These are phyloP conservation scores for Cinara cedri DNA, from an alignment of 2,888 invertebrate species.

Conservation along the genomic window DNA sequence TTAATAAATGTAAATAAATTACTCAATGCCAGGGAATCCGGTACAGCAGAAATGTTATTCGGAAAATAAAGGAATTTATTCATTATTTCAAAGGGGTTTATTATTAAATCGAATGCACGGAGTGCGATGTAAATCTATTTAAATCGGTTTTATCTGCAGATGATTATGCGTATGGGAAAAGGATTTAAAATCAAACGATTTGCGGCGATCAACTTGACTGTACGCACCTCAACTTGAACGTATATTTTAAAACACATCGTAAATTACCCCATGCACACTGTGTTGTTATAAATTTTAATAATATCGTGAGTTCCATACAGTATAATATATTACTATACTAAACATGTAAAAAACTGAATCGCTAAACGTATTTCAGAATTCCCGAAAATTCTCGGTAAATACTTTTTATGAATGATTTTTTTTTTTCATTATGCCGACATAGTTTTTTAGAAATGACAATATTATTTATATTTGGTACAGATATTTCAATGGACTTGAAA, in stretches of 20 bases:
- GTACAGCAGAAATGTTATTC: background rate
- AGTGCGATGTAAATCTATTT: background rate
- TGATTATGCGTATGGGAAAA: background rate
- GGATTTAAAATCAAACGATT: background rate
- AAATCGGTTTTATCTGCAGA: background rate
- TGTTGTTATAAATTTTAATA: background rate
- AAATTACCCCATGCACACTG: background rate
- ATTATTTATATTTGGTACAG: too few species aligned
- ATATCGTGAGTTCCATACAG: too few species aligned
- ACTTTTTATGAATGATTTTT: too few species aligned
- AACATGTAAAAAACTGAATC: too few species aligned
- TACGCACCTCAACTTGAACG: background rate
- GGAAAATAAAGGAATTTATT: background rate
- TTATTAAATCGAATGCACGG: background rate
- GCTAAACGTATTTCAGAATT: too few species aligned
- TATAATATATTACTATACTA: background rate
- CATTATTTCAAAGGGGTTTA: background rate
- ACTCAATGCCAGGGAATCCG: background rate
- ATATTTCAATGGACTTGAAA: too few species aligned
- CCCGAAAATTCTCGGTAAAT: too few species aligned
- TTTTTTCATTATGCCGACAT: too few species aligned
- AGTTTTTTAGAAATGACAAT: too few species aligned
- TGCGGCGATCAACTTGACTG: background rate
- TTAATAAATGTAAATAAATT: slow-evolving; percentile 8
- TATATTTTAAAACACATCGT: background rate